phyloP scores from a whole-genome alignment of 2,113 vertebrate genomes.

The Chaetura pelagica region DNA sequence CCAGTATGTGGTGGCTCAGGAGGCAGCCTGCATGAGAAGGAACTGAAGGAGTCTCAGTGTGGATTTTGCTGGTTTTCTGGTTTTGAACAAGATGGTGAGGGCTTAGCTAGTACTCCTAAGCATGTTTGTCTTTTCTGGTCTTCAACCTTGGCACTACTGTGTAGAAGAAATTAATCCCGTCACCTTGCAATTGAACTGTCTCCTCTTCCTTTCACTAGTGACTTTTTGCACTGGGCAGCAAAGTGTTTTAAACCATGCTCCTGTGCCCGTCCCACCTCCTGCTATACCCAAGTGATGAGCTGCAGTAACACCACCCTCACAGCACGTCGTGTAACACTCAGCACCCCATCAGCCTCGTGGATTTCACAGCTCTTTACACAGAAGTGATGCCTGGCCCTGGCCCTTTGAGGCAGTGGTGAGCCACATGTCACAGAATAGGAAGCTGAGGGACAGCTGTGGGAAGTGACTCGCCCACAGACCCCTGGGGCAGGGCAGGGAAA shows the following conservation, averaged over 20 bases:
- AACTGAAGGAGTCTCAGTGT: neutral
- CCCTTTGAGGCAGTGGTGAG: neutral
- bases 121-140: neutral
- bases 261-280: neutral
- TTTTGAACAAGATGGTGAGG: neutral
- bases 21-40: neutral
- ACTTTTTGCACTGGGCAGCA: neutral
- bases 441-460: conserved; percentile 46
- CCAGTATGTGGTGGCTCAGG: neutral
- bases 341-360: neutral
- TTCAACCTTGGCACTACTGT: neutral
- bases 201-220: neutral
- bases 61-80: neutral
- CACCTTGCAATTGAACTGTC: neutral
- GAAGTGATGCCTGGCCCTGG: neutral
- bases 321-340: neutral
- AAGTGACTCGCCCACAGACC: conserved; percentile 10
- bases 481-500: neutral
- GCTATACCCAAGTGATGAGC: neutral
- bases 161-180: neutral
- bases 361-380: conserved; percentile 24
- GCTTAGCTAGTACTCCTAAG: neutral
- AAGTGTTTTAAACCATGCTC: neutral
- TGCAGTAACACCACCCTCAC: neutral
- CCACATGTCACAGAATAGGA: neutral